phyloP scores from a whole-genome alignment of 2,888 invertebrate genomes.

The Drosophila mimetica region DNA sequence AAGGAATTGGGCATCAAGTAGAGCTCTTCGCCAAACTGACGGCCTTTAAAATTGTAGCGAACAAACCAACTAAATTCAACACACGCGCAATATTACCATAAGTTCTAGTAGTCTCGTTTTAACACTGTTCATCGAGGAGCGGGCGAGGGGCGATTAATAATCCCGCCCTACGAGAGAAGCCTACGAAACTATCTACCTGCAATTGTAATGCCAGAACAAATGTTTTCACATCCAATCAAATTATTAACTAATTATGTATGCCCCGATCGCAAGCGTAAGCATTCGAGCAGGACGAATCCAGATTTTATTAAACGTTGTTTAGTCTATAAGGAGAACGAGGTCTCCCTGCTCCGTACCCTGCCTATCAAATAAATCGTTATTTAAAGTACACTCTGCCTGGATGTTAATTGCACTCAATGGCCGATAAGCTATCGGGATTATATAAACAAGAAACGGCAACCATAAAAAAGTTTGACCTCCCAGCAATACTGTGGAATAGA shows the following conservation, averaged over 20 bases:
- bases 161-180: conserved; percentile 1
- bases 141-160: background rate
- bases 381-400: conserved; percentile 37
- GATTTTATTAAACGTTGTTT: conserved; percentile 73
- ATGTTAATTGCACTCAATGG: background rate
- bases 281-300: conserved; percentile 19
- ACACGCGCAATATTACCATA: conserved; percentile 75
- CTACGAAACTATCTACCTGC: conserved; percentile 56
- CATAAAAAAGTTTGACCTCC: background rate
- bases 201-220: conserved; percentile 47
- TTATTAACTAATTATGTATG: conserved; percentile 34
- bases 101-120: conserved; percentile 59
- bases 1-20: conserved; percentile 85
- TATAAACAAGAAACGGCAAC: conserved; percentile 10
- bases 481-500: background rate
- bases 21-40: conserved; percentile 7
- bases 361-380: conserved; percentile 53
- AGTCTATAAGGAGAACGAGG: conserved; percentile 65
- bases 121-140: conserved; percentile 33
- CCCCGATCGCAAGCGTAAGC: conserved; percentile 2
- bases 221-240: conserved; percentile 53
- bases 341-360: conserved; percentile 33
- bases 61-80: conserved; percentile 49
- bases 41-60: conserved; percentile 21
- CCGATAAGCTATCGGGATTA: conserved; percentile 14